phyloP scores from a whole-genome alignment of 2,797 vertebrate genomes.

The Liasis olivaceus region DNA sequence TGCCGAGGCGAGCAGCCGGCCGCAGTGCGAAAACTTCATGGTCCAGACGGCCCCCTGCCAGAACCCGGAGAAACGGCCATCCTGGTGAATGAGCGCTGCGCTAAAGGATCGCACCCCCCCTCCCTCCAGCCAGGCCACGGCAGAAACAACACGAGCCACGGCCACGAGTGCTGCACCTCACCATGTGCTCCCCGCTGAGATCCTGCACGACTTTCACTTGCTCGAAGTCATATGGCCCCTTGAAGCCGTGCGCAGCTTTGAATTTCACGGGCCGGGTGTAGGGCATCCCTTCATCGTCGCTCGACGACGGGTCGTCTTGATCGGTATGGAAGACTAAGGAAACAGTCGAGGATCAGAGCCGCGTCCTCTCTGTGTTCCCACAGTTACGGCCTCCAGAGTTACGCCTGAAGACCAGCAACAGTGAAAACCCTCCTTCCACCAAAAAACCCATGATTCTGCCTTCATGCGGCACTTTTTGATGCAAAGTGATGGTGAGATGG shows the following conservation, averaged over 20 bases:
- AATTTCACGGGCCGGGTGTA: slow-evolving; percentile 97
- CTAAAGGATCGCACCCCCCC: neutral
- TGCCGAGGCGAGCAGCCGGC: slow-evolving; percentile 91
- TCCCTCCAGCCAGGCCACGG: neutral
- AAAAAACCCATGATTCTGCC: neutral
- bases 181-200: slow-evolving; percentile 97
- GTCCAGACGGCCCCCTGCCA: slow-evolving; percentile 97
- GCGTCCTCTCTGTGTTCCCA: too few species aligned
- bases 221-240: slow-evolving; percentile 98
- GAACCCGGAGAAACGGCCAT: neutral
- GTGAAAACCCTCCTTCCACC: neutral
- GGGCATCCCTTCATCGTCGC: slow-evolving; percentile 98
- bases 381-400: neutral
- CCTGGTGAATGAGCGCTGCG: neutral
- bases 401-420: neutral
- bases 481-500: neutral
- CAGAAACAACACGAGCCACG: neutral
- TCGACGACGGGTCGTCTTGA: slow-evolving; percentile 95
- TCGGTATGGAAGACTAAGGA: slow-evolving; percentile 93
- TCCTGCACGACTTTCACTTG: slow-evolving; percentile 98
- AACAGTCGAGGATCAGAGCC: neutral
- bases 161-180: slow-evolving; percentile 45
- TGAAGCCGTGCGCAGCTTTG: slow-evolving; percentile 97
- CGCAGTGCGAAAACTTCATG: slow-evolving; percentile 99
- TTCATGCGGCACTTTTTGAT: neutral